These are phyloP conservation scores for Parapsyche elsis DNA, from an alignment of 1,140 invertebrate species.

Conservation along the genomic window DNA sequence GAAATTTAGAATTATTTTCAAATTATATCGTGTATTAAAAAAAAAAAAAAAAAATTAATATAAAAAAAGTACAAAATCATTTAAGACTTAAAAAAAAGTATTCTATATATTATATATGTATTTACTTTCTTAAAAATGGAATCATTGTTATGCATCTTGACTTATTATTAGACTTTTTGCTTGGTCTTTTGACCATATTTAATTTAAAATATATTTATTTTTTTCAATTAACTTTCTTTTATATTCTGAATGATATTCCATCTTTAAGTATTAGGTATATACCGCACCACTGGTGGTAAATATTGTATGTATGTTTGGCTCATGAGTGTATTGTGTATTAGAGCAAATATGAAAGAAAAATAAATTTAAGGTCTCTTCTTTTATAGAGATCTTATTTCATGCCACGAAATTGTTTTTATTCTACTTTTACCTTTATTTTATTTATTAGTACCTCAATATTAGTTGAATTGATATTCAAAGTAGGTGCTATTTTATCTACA, in stretches of 20 bases:
- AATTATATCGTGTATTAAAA: not conserved
- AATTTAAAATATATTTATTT: not conserved
- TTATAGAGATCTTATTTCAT: not conserved
- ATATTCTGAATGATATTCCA: not conserved
- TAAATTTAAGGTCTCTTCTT: not conserved
- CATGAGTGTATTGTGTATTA: slow-evolving; percentile 23
- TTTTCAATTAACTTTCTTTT: not conserved
- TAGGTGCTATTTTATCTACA: too few relatives aligned
- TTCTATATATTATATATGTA: slow-evolving; percentile 29
- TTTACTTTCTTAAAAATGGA: slow-evolving; percentile 28
- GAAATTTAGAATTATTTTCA: not conserved
- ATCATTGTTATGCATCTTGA: slow-evolving; percentile 5
- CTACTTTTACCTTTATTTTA: not conserved
- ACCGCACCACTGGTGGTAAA: not conserved
- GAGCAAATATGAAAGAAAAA: not conserved
- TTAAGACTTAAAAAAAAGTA: slow-evolving; percentile 44
- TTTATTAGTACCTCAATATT: too few relatives aligned
- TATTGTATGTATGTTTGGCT: slow-evolving; percentile 35
- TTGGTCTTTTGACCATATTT: not conserved
- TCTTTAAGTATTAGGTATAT: not conserved
- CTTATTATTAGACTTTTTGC: not conserved
- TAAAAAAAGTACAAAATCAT: slow-evolving; percentile 45
- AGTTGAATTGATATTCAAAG: too few relatives aligned
- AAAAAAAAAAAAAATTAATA: slow-evolving; percentile 7
- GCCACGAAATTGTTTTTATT: not conserved